These are phyloP conservation scores for Pelodytes ibericus DNA, from an alignment of 2,797 vertebrate species.

Conservation along the genomic window DNA sequence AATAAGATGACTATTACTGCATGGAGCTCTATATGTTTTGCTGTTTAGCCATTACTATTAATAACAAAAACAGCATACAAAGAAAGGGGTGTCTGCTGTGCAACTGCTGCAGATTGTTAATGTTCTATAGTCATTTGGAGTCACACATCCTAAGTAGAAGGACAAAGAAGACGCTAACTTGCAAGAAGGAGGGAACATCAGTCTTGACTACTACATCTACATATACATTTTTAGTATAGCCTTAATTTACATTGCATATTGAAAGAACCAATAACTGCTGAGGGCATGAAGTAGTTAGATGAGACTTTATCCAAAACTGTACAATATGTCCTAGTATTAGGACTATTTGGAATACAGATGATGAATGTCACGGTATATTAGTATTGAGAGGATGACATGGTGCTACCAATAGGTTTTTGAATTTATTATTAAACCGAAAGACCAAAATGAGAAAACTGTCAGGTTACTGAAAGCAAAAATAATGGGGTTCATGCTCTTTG, in stretches of 20 bases:
- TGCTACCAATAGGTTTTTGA: conserved; percentile 6
- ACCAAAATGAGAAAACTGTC: conserved; percentile 48
- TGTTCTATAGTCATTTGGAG: too few species aligned
- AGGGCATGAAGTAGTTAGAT: conserved; percentile 17
- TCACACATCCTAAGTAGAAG: too few species aligned
- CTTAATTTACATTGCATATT: neutral
- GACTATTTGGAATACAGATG: conserved; percentile 1
- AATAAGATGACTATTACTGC: too few species aligned
- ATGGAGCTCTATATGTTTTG: too few species aligned
- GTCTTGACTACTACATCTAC: too few species aligned
- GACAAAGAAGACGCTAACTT: too few species aligned
- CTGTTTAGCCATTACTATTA: too few species aligned
- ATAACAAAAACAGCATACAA: too few species aligned
- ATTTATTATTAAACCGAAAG: conserved; percentile 44
- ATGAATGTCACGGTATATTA: conserved; percentile 29
- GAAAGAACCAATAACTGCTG: neutral
- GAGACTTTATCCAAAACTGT: conserved; percentile 15
- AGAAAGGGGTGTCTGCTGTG: too few species aligned
- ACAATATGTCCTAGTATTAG: conserved; percentile 14
- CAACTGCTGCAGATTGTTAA: too few species aligned
- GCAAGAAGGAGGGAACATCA: too few species aligned
- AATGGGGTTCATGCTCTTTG: conserved; percentile 46
- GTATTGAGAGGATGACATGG: conserved; percentile 20
- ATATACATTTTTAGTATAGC: neutral
- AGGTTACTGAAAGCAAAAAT: conserved; percentile 41